These are phyloP conservation scores for Calameuta pallipes DNA, from an alignment of 2,888 invertebrate species.

Conservation along the genomic window DNA sequence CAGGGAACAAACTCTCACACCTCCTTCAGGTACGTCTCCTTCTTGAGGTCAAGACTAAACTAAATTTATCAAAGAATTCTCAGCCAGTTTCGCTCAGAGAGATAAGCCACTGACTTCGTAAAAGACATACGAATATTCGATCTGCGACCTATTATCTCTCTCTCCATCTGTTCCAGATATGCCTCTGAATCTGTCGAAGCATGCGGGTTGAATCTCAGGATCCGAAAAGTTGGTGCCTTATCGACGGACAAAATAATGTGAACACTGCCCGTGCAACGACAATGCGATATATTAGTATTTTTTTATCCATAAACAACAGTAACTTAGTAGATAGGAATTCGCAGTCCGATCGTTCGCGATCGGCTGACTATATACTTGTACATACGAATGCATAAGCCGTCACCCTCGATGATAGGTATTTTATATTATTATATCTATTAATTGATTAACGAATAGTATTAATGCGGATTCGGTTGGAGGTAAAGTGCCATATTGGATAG, in stretches of 20 bases:
- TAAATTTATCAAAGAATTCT: neutral
- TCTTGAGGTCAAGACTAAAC: neutral
- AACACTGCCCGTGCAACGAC: constrained; percentile 66
- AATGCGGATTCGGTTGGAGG: constrained; percentile 45
- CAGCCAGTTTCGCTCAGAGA: no score
- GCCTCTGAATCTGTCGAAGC: constrained; percentile 91
- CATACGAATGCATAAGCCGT: constrained; percentile 56
- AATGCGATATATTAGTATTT: constrained; percentile 65
- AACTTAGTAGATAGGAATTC: constrained; percentile 55
- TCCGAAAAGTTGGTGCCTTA: constrained; percentile 51
- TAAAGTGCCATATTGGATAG: constrained; percentile 51
- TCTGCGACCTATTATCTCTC: neutral
- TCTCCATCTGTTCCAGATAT: constrained; percentile 75
- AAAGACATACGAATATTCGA: neutral
- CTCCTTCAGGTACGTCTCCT: constrained; percentile 58
- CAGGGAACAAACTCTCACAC: constrained; percentile 64
- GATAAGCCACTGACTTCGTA: neutral
- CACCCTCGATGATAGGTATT: constrained; percentile 51
- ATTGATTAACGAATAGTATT: constrained; percentile 55
- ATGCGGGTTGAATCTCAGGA: constrained; percentile 72
- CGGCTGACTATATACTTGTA: constrained; percentile 56
- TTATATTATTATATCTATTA: constrained; percentile 50
- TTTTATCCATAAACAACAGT: constrained; percentile 59
- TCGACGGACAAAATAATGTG: constrained; percentile 52
- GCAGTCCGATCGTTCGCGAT: constrained; percentile 39